phyloP scores from a whole-genome alignment of 2,113 vertebrate species.

The Regulus satrapa region DNA sequence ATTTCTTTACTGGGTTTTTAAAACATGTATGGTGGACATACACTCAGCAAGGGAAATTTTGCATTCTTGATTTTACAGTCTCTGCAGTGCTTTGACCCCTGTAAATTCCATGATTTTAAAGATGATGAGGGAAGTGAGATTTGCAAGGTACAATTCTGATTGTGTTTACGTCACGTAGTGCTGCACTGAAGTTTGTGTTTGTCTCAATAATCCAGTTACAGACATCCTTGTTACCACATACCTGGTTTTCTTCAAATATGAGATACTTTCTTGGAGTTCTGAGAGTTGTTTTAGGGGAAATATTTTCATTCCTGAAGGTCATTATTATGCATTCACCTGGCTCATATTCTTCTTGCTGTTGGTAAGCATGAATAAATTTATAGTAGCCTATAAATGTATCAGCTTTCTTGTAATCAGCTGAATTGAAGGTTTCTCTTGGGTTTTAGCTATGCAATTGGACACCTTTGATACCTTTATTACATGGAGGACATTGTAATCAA shows the following conservation, averaged over 20 bases:
- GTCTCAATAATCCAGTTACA: background rate
- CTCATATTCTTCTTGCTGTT: background rate
- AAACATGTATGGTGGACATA: background rate
- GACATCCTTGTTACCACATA: accelerated
- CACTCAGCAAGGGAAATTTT: background rate
- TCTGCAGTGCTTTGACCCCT: background rate
- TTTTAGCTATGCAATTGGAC: background rate
- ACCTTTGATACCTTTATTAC: background rate
- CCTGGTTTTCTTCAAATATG: background rate
- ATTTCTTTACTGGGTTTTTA: slow-evolving; percentile 39
- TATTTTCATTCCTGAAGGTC: background rate
- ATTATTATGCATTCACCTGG: background rate
- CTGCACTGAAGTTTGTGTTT: background rate
- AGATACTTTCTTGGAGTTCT: background rate
- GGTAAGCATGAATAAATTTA: background rate
- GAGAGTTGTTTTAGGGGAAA: background rate
- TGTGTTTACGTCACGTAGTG: background rate
- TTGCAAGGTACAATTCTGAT: background rate
- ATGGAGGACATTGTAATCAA: background rate
- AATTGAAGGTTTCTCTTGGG: background rate
- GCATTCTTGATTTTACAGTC: background rate
- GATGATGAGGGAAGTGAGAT: background rate
- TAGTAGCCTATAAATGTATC: background rate
- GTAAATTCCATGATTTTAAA: background rate
- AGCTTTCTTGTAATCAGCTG: background rate